Percentiles rank a stretch among this genome's conserved stretches.
Evolutionary conservation across 1,140 invertebrate species (phyloP).

Genomic region (Drosophila kikkawai): DNA sequence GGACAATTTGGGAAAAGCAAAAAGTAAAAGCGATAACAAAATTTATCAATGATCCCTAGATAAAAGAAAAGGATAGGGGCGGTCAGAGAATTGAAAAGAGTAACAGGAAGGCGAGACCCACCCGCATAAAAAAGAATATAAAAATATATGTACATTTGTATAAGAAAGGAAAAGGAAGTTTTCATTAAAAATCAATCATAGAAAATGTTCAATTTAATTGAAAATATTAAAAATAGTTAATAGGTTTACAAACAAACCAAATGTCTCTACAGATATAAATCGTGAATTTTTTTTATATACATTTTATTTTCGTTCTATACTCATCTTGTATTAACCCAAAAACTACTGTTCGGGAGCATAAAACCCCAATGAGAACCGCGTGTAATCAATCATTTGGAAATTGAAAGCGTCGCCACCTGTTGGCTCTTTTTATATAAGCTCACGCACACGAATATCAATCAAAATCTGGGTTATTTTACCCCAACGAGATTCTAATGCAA

Average conservation of each 20-base stretch:
- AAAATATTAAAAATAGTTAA: not conserved
- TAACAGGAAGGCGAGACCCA: not conserved
- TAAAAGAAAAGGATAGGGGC: constrained; percentile 35
- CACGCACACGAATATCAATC: constrained; percentile 20
- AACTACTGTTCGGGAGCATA: not conserved
- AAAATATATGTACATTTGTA: not conserved
- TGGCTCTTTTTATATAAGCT: constrained; percentile 26
- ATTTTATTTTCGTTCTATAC: not conserved
- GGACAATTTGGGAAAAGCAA: constrained; percentile 9
- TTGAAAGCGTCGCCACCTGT: constrained; percentile 34
- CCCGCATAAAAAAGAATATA: constrained; percentile 26
- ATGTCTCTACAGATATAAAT: too few species aligned
- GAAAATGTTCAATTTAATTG: not conserved
- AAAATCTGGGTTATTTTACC: constrained; percentile 29
- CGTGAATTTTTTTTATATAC: too few species aligned
- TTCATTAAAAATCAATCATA: not conserved
- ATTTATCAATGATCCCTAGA: constrained; percentile 31
- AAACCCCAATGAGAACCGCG: not conserved
- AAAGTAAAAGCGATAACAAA: constrained; percentile 22
- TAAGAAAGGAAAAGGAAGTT: not conserved
- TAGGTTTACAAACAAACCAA: too few species aligned
- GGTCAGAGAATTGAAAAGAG: not conserved
- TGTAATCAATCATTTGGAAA: constrained; percentile 25
- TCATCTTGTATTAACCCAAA: not conserved
- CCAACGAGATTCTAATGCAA: constrained; percentile 19